Evolutionary conservation across 1,140 invertebrate species (phyloP).

Genomic region (Drosophila rhopaloa): DNA sequence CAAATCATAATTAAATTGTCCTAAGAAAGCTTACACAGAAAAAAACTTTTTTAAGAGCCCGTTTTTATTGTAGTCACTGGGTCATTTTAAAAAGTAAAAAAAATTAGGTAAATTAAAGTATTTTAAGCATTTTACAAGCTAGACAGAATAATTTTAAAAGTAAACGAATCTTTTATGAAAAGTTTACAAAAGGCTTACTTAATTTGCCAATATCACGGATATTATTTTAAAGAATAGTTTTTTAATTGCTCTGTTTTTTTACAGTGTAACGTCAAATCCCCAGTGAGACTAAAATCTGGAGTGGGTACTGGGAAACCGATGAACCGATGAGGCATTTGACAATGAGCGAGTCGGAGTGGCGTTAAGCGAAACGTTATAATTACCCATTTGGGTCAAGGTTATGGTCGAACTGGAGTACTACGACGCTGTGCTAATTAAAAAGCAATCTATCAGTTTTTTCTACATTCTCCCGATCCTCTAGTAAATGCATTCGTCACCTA

Average conservation of each 20-base stretch:
- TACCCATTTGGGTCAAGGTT: constrained; percentile 77
- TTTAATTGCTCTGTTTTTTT: background rate
- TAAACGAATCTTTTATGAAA: no score
- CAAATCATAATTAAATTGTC: no score
- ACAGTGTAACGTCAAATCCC: constrained; percentile 50
- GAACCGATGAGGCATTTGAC: constrained; percentile 40
- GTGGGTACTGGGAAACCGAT: constrained; percentile 34
- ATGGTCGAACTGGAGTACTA: constrained; percentile 55
- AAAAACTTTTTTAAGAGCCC: no score
- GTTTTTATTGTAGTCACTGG: no score
- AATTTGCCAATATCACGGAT: no score
- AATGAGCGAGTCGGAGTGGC: constrained; percentile 41
- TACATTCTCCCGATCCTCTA: constrained; percentile 12
- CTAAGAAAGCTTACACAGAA: no score
- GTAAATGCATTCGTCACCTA: constrained; percentile 54
- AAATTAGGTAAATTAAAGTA: no score
- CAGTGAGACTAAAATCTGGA: constrained; percentile 49
- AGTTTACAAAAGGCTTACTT: no score
- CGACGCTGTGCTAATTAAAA: constrained; percentile 66
- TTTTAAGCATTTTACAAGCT: no score
- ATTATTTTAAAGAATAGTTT: no score
- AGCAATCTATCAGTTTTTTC: constrained; percentile 58
- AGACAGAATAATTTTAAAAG: no score
- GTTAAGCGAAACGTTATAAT: constrained; percentile 64
- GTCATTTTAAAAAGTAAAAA: no score